Conservation (phyloP, 1,140 invertebrate genomes). For the Adelges cooleyi region DNA sequence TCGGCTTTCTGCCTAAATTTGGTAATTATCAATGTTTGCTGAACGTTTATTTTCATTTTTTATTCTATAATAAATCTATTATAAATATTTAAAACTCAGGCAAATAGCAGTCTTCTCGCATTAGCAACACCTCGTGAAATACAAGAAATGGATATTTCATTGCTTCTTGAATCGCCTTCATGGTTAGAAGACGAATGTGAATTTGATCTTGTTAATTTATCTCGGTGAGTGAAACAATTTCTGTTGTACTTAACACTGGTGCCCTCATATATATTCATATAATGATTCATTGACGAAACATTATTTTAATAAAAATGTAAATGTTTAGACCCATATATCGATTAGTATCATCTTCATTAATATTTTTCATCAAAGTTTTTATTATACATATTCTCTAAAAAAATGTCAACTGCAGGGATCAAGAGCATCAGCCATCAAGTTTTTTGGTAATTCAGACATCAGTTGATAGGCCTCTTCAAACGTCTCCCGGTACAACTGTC, state of each 20-base stretch:
- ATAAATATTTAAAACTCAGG: constrained; percentile 42
- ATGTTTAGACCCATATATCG: no score
- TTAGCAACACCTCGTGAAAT: constrained; percentile 91
- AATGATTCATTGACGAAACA: no score
- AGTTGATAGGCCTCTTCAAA: constrained; percentile 51
- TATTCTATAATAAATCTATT: not conserved
- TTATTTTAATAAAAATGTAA: no score
- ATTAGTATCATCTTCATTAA: no score
- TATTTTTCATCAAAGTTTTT: no score
- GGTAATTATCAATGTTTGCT: constrained; percentile 42
- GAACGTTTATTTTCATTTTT: not conserved
- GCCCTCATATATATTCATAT: no score
- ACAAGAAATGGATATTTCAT: constrained; percentile 91
- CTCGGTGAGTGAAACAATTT: constrained; percentile 33
- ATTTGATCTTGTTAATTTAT: constrained; percentile 80
- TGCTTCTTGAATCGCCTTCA: constrained; percentile 73
- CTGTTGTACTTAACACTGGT: constrained; percentile 22
- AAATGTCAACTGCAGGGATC: constrained; percentile 42
- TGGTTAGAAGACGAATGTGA: constrained; percentile 94
- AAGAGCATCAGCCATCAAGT: constrained; percentile 53
- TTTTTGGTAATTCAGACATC: constrained; percentile 88
- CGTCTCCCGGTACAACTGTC: constrained; percentile 36
- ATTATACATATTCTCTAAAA: no score
- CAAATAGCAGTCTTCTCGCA: constrained; percentile 69
- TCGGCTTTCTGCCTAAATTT: constrained; percentile 93